A percentile compares a stretch with the other conserved stretches of the same genome.
These are phyloP conservation scores for Trachelus tabidus DNA, from an alignment of 2,888 invertebrate species.

Conservation along the genomic window DNA sequence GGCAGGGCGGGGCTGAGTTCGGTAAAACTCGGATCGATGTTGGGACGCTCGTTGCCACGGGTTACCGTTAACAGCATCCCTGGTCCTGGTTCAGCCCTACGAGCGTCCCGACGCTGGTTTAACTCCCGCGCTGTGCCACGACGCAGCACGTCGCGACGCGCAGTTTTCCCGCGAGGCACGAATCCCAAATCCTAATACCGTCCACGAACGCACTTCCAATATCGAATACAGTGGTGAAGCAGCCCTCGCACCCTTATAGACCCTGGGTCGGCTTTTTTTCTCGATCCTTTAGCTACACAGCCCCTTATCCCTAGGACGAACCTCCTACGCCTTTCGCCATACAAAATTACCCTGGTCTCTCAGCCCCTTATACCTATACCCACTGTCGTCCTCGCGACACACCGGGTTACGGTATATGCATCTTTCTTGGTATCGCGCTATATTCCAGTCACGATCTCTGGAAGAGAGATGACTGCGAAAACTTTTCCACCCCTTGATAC, in stretches of 20 bases:
- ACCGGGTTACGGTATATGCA: background rate
- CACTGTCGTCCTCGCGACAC: background rate
- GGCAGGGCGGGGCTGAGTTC: slow-evolving; percentile 62
- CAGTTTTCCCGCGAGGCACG: slow-evolving; percentile 27
- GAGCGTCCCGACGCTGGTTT: slow-evolving; percentile 37
- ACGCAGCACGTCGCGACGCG: slow-evolving; percentile 18
- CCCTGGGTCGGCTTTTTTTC: background rate
- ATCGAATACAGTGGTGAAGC: slow-evolving; percentile 3
- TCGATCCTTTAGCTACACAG: background rate
- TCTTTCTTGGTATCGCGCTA: background rate
- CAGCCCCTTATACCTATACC: background rate
- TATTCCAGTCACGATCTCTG: slow-evolving; percentile 3
- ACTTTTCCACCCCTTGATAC: background rate
- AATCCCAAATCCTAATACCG: slow-evolving; percentile 26
- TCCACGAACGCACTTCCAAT: slow-evolving; percentile 5
- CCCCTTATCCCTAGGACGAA: slow-evolving; percentile 2
- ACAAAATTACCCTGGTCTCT: slow-evolving; percentile 2
- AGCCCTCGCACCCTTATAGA: slow-evolving; percentile 7
- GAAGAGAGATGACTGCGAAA: slow-evolving; percentile 1
- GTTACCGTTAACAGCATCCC: slow-evolving; percentile 65
- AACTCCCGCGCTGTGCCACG: slow-evolving; percentile 11
- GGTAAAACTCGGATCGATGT: slow-evolving; percentile 66
- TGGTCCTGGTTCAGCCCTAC: slow-evolving; percentile 47
- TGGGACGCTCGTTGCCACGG: slow-evolving; percentile 65
- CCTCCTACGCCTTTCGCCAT: background rate